Evolutionary conservation across 2,113 vertebrate genomes (phyloP), one percentile per base, ranked within the genome.

Genomic region (zebrafish (Danio rerio)): DNA sequence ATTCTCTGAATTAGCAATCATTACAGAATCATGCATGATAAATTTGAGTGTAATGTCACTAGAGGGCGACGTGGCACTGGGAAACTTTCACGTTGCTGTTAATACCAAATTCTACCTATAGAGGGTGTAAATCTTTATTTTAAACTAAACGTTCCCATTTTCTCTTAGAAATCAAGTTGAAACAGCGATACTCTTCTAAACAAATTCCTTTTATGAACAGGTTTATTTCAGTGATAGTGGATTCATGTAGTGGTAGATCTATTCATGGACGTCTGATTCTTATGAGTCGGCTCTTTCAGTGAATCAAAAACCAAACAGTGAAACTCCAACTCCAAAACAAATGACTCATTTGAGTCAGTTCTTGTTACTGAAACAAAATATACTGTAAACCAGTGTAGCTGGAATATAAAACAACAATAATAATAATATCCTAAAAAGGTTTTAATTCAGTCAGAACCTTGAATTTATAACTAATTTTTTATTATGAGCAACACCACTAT

Each of bases 161-260:
- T 4, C 18, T 20, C 4, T 20, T 9, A 58, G 16, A 7, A 5
- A 13, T 56, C 55, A 58, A 58, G 56, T 58, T 59, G 52, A 53
- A 2, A 16, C 13, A 55, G 13, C 3, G 2, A 18, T 58, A 5
- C 15, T 18, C 7, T 58, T 16, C 15, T 2, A 5, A n/a, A 68
- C 65, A 18, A 20, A 45, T 3, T 0, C 9, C 15, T 66, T 9
- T 10, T 45, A 43, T 3, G 15, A 43, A 8, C 63, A 43, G 40
- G 40, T 66, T 66, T 13, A n/a, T 66, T 66, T 66, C 42, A 66
- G 63, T 66, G 15, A n/a, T n/a, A 66, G 63, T 45, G 31, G 31
- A 3, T 31, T 31, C 31, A 31, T 31, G 1, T 31, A 31, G 31
- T 31, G 31, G 16, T 4, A 47, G 42, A 18, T 5, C 16, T 2